Conservation (phyloP, 35 echinoderm and acorn worm genomes). For the Stichopus chloronotus region DNA sequence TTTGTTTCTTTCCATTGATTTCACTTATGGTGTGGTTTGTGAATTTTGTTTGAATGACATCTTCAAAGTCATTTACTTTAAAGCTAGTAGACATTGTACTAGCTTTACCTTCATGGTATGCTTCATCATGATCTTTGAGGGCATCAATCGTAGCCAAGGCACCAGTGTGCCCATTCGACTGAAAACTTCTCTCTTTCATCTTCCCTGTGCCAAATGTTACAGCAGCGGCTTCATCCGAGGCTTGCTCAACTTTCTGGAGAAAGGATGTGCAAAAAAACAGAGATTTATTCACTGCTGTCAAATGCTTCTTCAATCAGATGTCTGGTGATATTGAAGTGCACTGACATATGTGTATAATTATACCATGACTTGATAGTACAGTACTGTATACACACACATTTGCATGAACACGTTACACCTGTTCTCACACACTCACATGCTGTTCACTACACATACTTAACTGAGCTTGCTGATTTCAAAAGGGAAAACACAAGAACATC, state of each 20-base stretch:
- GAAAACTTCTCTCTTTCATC: slow-evolving; percentile 36
- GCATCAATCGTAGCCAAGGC: slow-evolving; percentile 88
- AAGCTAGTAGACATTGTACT: background rate
- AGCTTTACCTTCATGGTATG: slow-evolving; percentile 80
- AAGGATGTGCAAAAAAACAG: background rate
- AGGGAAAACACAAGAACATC: no score
- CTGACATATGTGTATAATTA: no score
- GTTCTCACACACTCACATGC: no score
- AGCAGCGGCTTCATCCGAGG: slow-evolving; percentile 88
- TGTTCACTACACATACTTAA: no score
- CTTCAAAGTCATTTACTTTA: background rate
- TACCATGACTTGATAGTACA: background rate
- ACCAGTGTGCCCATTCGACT: slow-evolving; percentile 60
- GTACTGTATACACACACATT: background rate
- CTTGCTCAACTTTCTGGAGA: slow-evolving; percentile 89
- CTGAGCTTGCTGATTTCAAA: no score
- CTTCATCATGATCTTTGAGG: slow-evolving; percentile 88
- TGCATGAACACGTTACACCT: no score
- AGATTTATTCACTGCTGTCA: background rate
- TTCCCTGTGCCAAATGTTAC: slow-evolving; percentile 78
- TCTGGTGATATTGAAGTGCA: no score
- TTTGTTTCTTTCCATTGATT: no score
- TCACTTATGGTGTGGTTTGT: no score
- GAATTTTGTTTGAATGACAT: background rate
- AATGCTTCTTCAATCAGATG: background rate